These are phyloP conservation scores for Myanophis thanlyinensis DNA, from an alignment of 2,113 vertebrate species.

Conservation along the genomic window DNA sequence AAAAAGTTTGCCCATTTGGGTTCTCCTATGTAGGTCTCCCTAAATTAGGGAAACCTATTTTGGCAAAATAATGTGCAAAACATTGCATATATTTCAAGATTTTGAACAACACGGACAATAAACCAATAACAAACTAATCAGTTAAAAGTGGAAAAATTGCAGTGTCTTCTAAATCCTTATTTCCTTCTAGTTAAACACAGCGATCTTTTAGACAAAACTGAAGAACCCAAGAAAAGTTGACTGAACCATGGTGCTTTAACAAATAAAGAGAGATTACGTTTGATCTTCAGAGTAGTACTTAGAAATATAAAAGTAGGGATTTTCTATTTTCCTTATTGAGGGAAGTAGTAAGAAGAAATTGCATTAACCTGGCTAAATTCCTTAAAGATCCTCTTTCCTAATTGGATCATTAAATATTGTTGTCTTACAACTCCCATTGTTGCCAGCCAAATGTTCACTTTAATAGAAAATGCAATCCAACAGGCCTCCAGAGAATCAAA, in stretches of 20 bases:
- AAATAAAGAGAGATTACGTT: background rate
- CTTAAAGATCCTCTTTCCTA: background rate
- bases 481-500: background rate
- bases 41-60: background rate
- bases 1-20: background rate
- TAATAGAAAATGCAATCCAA: background rate
- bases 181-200: too few relatives aligned
- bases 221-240: background rate
- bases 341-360: background rate
- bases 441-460: background rate
- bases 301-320: background rate
- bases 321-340: background rate
- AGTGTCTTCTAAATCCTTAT: background rate
- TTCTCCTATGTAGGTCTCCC: background rate
- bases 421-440: background rate
- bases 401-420: background rate
- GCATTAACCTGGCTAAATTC: background rate
- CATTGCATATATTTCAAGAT: background rate
- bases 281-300: background rate
- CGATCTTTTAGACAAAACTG: background rate
- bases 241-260: background rate
- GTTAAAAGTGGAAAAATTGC: background rate
- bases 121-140: background rate
- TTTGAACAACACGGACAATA: background rate
- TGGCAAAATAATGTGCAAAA: background rate